Evolutionary conservation across 2,888 invertebrate species (phyloP).

Genomic region (Gerosis bhagava): DNA sequence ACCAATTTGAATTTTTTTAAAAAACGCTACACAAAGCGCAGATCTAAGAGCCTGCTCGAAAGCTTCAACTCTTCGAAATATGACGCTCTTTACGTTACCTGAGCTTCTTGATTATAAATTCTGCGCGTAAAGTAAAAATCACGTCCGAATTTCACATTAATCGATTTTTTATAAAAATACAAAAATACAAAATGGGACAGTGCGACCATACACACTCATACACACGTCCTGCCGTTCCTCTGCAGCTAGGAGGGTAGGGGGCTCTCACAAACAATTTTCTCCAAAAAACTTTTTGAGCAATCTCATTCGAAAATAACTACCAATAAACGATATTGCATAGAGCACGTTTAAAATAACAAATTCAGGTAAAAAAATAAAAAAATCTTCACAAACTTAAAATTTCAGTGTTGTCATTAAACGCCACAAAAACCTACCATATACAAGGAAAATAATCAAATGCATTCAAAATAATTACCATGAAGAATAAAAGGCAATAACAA

Average conservation of each 20-base stretch:
- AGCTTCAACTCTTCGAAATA: constrained; percentile 33
- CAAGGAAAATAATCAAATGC: constrained; percentile 40
- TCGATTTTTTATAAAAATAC: constrained; percentile 79
- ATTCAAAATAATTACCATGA: constrained; percentile 29
- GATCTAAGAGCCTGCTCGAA: constrained; percentile 44
- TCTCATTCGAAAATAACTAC: constrained; percentile 62
- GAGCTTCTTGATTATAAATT: constrained; percentile 38
- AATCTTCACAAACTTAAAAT: constrained; percentile 18
- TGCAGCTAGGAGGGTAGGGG: constrained; percentile 62
- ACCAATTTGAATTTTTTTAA: constrained; percentile 55
- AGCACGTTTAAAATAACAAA: constrained; percentile 38
- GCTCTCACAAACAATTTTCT: constrained; percentile 60
- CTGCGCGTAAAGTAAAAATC: constrained; percentile 75
- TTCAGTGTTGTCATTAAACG: constrained; percentile 52
- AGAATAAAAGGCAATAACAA: constrained; percentile 27
- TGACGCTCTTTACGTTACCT: background rate
- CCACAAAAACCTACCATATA: constrained; percentile 37
- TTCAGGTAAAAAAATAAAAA: constrained; percentile 33
- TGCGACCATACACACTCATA: constrained; percentile 64
- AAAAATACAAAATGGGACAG: constrained; percentile 82
- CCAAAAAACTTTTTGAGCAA: constrained; percentile 72
- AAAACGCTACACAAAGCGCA: constrained; percentile 43
- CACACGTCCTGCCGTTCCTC: constrained; percentile 64
- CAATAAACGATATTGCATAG: constrained; percentile 51
- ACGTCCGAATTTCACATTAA: constrained; percentile 75